A percentile compares a stretch with the other conserved stretches of the same genome.
Evolutionary conservation across 2,113 vertebrate genomes (phyloP).

Genomic region (Phrynocephalus versicolor): DNA sequence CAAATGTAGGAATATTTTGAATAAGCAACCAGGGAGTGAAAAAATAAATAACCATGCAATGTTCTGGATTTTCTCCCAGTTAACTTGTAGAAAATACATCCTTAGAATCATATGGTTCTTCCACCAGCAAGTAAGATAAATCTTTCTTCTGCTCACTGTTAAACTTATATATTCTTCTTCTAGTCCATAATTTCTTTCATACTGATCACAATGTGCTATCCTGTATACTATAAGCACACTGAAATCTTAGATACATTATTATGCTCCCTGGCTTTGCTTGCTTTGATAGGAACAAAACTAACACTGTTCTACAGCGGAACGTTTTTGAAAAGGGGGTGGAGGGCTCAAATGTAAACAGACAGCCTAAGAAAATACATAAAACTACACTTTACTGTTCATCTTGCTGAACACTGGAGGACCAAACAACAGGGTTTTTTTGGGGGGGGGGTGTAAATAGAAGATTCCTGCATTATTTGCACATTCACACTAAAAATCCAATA

Average conservation of each 20-base stretch:
- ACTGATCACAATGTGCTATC: constrained; percentile 21
- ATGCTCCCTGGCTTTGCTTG: constrained; percentile 5
- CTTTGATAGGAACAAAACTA: constrained; percentile 35
- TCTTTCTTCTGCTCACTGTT: neutral
- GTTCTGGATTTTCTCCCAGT: neutral
- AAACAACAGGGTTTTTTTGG: constrained; percentile 13
- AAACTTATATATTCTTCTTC: neutral
- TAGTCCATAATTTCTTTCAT: constrained; percentile 36
- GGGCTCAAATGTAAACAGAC: constrained; percentile 5
- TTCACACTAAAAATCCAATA: constrained; percentile 40
- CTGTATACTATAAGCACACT: constrained; percentile 9
- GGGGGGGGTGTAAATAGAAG: constrained; percentile 24
- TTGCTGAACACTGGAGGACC: constrained; percentile 37
- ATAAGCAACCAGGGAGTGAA: neutral
- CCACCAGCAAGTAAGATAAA: neutral
- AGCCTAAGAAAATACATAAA: constrained; percentile 52
- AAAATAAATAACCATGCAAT: neutral
- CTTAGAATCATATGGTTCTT: neutral
- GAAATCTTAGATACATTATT: constrained; percentile 35
- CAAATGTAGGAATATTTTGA: neutral
- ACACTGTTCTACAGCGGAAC: neutral
- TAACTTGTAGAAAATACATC: neutral
- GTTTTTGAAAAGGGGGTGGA: constrained; percentile 41
- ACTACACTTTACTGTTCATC: constrained; percentile 43
- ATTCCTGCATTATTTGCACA: constrained; percentile 42